phyloP scores from a whole-genome alignment of 2,797 vertebrate species.

The Pogonophryne albipinna region DNA sequence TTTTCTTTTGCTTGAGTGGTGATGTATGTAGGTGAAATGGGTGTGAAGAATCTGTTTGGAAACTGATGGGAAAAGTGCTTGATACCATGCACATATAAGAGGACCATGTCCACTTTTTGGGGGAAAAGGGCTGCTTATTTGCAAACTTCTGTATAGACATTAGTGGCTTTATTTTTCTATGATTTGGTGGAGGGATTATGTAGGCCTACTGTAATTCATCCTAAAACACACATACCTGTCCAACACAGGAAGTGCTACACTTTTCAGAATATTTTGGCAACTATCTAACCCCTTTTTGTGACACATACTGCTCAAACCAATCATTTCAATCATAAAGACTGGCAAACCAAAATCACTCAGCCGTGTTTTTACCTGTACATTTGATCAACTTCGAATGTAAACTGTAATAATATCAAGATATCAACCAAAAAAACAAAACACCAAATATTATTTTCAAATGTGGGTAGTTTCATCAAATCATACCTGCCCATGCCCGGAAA shows the following conservation, averaged over 20 bases:
- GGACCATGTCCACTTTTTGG: conserved; percentile 13
- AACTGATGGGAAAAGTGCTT: conserved; percentile 27
- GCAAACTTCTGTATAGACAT: conserved; percentile 34
- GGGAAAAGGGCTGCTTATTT: conserved; percentile 28
- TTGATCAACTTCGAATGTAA: conserved; percentile 3
- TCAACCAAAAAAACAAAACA: conserved; percentile 50
- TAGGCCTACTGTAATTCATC: not conserved
- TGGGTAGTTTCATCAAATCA: not conserved
- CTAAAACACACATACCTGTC: not conserved
- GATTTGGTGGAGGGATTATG: conserved; percentile 16
- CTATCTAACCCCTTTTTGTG: not conserved
- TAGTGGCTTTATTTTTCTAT: conserved; percentile 45
- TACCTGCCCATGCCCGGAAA: not conserved
- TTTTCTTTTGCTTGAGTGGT: conserved; percentile 17
- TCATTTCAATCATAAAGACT: conserved; percentile 39
- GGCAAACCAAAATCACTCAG: conserved; percentile 40
- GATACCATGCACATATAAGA: conserved; percentile 22
- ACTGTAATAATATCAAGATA: conserved; percentile 4
- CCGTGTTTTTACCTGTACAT: not conserved
- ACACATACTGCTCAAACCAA: conserved; percentile 11
- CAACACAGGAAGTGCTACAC: conserved; percentile 10
- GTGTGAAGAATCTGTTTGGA: conserved; percentile 4
- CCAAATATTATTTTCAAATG: conserved; percentile 35
- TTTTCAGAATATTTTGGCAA: not conserved
- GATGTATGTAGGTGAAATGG: conserved; percentile 3